Percentiles rank a stretch among this genome's conserved stretches.
phyloP scores from a whole-genome alignment of 1,140 invertebrate species.

The Pseudomyrmex pallidus region DNA sequence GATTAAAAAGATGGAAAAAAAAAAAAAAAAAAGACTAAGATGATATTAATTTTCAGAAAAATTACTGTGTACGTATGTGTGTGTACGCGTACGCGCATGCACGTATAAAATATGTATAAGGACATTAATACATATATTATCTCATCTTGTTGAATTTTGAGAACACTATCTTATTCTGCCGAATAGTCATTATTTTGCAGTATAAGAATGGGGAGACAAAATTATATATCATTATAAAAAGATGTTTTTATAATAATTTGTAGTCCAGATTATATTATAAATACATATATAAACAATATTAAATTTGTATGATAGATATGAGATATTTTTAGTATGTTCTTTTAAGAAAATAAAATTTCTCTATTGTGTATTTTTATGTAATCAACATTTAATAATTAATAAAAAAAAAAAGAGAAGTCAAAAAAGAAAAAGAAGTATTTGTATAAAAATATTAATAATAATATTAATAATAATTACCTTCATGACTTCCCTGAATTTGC shows the following conservation, averaged over 20 bases:
- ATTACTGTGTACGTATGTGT: neutral
- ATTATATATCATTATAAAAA: slow-evolving; percentile 4
- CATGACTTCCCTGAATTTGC: slow-evolving; percentile 98
- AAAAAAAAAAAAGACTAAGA: slow-evolving; percentile 5
- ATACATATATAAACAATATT: slow-evolving; percentile 26
- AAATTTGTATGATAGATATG: neutral
- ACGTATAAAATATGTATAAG: neutral
- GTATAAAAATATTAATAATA: slow-evolving; percentile 54
- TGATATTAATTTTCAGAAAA: slow-evolving; percentile 7
- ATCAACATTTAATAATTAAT: slow-evolving; percentile 43
- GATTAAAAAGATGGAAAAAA: neutral
- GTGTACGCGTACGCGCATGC: neutral
- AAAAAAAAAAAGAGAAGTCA: slow-evolving; percentile 64
- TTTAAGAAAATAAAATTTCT: slow-evolving; percentile 22
- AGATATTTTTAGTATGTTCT: slow-evolving; percentile 16
- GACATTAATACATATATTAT: slow-evolving; percentile 17
- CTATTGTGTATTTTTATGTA: slow-evolving; percentile 2
- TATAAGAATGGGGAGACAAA: neutral
- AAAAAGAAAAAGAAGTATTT: slow-evolving; percentile 59
- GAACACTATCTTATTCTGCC: neutral
- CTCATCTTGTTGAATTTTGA: neutral
- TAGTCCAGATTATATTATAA: slow-evolving; percentile 31
- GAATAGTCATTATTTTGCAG: slow-evolving; percentile 15
- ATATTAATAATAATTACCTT: slow-evolving; percentile 90
- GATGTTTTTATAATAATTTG: slow-evolving; percentile 67